Base-by-base conservation (phyloP, 1,140 invertebrate species). In the Scaptomyza pallida region DNA sequence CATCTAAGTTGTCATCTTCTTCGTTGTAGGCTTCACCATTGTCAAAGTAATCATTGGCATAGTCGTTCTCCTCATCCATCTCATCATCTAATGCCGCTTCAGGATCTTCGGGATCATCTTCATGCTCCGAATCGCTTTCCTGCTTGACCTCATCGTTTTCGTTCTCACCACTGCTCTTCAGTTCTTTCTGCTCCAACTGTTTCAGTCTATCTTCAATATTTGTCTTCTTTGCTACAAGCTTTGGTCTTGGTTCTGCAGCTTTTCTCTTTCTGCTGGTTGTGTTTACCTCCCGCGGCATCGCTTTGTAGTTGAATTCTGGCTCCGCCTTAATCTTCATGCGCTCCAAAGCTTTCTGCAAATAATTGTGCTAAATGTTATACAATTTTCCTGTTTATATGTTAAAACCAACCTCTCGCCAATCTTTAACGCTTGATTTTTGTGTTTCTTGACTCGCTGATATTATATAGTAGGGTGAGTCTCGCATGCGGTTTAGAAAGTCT, bases 21-120 rank as follows among this genome's bases (percentile, higher is more conserved):
- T 97, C 96, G 78, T 96, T 94, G 91, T 96, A 97, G 21, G 93
- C 94, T 92, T 97, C 96, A 12, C 96, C 96, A 92, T 97, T 97
- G 90, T 97, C 96, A 91, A 97, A 97, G 85, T 97, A 97, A 88
- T 94, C 96, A 78, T 95, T 95, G 2, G 94, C 94, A 92, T 97
- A 97, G 91, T 95, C 95, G n/a, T 95, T 95, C 16, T 94, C 95
- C 70, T 95, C 94, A 74, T 95, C 94, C 94, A 95, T 94, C 82
- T 95, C 94, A 69, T 94, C 94, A 67, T 95, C 94, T 17, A 91
- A 47, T 17, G 93, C 92, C 1, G 93, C 92, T 13, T 93, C 92
- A 41, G 92, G 91, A 21, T 92, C 92, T 56, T 93, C 93, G 12
- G 93, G 90, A 4, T 93, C 92, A 6, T 93, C 92, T 0, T 92